phyloP scores from a whole-genome alignment of 2,888 invertebrate genomes.

The Disparrhopalites patrizii region DNA sequence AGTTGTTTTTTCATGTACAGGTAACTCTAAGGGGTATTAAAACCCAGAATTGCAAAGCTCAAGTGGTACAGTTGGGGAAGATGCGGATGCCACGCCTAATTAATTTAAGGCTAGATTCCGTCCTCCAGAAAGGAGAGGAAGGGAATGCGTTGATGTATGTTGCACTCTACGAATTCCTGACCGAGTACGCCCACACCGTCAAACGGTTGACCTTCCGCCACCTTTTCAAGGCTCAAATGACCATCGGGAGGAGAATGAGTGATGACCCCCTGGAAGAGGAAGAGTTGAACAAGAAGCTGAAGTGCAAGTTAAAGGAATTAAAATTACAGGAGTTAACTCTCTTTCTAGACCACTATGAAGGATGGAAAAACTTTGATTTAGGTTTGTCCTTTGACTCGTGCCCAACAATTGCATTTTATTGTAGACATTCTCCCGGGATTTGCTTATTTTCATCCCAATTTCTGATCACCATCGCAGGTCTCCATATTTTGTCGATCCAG shows the following conservation, averaged over 20 bases:
- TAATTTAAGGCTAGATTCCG: background rate
- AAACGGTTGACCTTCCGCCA: background rate
- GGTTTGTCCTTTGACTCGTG: background rate
- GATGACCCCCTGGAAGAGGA: background rate
- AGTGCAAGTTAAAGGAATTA: background rate
- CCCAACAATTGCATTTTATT: too few species aligned
- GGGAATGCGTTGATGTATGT: background rate
- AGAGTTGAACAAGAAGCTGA: background rate
- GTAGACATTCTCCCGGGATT: too few species aligned
- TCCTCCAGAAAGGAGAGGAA: background rate
- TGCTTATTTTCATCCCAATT: too few species aligned
- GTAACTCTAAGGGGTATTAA: background rate
- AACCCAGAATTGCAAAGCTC: background rate
- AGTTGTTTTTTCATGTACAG: background rate
- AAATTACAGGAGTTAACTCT: background rate
- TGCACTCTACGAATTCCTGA: background rate
- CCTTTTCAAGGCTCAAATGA: background rate
- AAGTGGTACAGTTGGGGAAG: background rate
- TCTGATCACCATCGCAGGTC: background rate
- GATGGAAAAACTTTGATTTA: background rate
- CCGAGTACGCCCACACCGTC: background rate
- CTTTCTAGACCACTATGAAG: conserved; percentile 11
- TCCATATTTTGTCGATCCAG: background rate
- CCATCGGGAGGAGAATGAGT: background rate
- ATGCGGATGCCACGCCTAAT: background rate